phyloP scores from a whole-genome alignment of 2,888 invertebrate species.

The Xanthorhoe spadicearia region DNA sequence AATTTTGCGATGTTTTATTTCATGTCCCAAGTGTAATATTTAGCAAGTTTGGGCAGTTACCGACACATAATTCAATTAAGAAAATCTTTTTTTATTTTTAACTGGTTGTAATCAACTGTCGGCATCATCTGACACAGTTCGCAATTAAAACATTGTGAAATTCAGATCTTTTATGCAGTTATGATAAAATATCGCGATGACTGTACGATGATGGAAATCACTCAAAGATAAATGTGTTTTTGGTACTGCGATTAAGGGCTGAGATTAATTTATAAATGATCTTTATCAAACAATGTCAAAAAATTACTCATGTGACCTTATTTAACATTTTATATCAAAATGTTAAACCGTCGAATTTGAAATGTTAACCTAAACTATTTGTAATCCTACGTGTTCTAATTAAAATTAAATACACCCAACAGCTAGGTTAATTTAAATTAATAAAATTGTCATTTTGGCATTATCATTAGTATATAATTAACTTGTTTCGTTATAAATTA shows the following conservation, averaged over 20 bases:
- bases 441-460: conserved; percentile 31
- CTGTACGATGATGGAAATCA: conserved; percentile 48
- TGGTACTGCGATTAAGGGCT: conserved; percentile 17
- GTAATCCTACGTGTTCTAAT: conserved; percentile 12
- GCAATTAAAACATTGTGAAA: conserved; percentile 67
- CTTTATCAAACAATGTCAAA: conserved; percentile 4
- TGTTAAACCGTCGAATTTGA: neutral
- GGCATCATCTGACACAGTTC: conserved; percentile 55
- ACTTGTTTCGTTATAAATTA: conserved; percentile 40
- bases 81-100: conserved; percentile 34
- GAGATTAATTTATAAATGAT: conserved; percentile 11
- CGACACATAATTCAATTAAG: conserved; percentile 60
- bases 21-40: conserved; percentile 46
- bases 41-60: conserved; percentile 49
- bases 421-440: conserved; percentile 16
- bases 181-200: conserved; percentile 41
- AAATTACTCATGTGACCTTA: neutral
- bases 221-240: conserved; percentile 29
- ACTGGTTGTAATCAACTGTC: conserved; percentile 52
- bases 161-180: conserved; percentile 49
- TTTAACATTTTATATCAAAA: no score
- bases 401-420: conserved; percentile 10
- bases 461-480: conserved; percentile 39
- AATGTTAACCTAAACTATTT: neutral
- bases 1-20: conserved; percentile 24